Evolutionary conservation across 2,888 invertebrate genomes (phyloP), one percentile per base, ranked within the genome.

Genomic region (Tetropium fuscum): DNA sequence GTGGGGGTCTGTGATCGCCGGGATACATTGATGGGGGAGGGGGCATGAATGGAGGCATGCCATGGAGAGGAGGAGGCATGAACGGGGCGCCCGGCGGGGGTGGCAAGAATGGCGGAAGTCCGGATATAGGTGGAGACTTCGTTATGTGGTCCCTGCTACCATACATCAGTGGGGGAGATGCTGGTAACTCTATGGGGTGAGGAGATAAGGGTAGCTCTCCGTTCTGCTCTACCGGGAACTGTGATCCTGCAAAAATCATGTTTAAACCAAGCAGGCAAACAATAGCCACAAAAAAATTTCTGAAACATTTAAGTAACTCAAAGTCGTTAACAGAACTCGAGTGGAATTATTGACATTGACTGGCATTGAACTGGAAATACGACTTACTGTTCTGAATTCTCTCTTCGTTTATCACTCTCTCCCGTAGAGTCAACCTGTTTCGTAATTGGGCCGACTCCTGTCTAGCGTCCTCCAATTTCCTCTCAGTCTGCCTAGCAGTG

Each of bases 401-500:
- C 51, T 84, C 83, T 16, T 85, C 80, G 36, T 79, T 81, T 27
- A 85, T 71, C 66, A 81, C 83, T 67, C 85, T 82, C 71, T 87
- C 87, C 41, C 84, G 79, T 40, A 86, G 72, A 1, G 87, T 87
- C 58, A 90, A 79, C 68, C 87, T 84, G 67, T 89, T 87, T 30
- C 90, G 83, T 67, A 90, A 79, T 56, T 87, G 88, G 6, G 88
- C 85, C 2, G 90, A 86, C 78, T 92, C 92, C 60, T 89, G 88
- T 76, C 88, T 87, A 4, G 88, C 87, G 76, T 95, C 95, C 80
- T 95, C 94, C 32, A 92, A 85, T 70, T 91, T 92, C 22, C 95
- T 86, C 77, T 93, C 90, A 25, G 91, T 90, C 74, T 93, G 91
- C 45, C 95, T 85, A 8, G 94, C 91, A 58, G 90, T 87, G 51